Evolutionary conservation across 2,113 vertebrate genomes (phyloP).

Genomic region (Macrotus californicus): DNA sequence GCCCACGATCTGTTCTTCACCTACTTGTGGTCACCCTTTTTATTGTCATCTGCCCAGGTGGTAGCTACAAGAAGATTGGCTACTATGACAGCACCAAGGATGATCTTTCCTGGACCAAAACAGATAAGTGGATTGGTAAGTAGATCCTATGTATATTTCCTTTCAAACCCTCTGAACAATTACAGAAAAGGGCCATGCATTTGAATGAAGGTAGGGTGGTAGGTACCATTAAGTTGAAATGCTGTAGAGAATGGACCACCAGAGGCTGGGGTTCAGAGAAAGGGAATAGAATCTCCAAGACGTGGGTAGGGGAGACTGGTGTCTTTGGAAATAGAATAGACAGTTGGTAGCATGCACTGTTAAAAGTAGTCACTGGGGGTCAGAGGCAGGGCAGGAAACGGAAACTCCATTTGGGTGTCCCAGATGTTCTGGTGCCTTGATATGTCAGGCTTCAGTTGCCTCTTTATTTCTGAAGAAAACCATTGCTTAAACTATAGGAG

Average conservation of each 20-base stretch:
- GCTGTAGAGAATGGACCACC: background rate
- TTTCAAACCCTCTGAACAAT: background rate
- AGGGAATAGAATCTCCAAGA: background rate
- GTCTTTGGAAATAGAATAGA: background rate
- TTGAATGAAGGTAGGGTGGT: background rate
- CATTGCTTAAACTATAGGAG: background rate
- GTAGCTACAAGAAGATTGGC: slow-evolving; percentile 95
- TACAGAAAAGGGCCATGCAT: background rate
- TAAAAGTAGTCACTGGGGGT: background rate
- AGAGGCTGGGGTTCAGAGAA: background rate
- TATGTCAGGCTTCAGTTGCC: background rate
- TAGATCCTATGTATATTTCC: background rate
- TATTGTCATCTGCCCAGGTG: slow-evolving; percentile 76
- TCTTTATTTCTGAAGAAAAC: background rate
- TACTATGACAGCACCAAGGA: slow-evolving; percentile 96
- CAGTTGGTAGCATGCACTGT: background rate
- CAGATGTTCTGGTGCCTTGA: background rate
- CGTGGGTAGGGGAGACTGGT: background rate
- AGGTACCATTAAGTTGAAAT: background rate
- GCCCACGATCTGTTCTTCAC: rapidly evolving
- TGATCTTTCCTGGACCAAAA: slow-evolving; percentile 93
- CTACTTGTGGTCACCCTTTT: rapidly evolving
- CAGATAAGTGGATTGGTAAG: slow-evolving; percentile 94
- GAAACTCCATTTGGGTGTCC: background rate
- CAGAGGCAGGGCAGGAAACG: background rate